Evolutionary conservation across 2,797 vertebrate genomes (phyloP), one percentile per base, ranked within the genome.

Genomic region (Mycteria americana): DNA sequence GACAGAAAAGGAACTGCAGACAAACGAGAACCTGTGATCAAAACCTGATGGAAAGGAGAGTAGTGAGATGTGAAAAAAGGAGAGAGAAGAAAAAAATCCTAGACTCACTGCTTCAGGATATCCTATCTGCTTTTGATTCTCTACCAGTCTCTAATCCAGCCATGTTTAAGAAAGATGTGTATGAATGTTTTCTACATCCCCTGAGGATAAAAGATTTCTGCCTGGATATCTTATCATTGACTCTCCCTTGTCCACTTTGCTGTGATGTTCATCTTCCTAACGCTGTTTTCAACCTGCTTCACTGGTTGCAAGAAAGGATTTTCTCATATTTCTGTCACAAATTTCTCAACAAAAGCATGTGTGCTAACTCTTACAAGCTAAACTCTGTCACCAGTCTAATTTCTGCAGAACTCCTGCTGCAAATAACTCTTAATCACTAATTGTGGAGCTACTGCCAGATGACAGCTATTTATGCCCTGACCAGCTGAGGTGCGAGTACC

Each of bases 1-100:
- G 88, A 81, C 0, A 86, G 93, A 82, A 94, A 75, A 91, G 73
- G 59, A 93, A 70, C 57, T 59, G 63, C 89, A 94, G 87, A 89
- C 53, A 93, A 94, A 85, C 0, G 31, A 89, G 81, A 91, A 78
- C 41, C 46, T 84, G 76, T 90, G 95, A 97, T 96, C 94, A 97
- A 96, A 96, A 85, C 54, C 76, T 86, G 54, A 91, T n/a, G 54
- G 91, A 89, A 90, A 88, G 62, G 35, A 95, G 46, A 8, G 3
- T 22, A 28, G 60, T 16, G 60, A 80, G 83, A 74, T 54, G 53
- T 53, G 62, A 60, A 77, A 85, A 94, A 79, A 82, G 17, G 13
- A 79, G 16, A 75, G 24, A 77, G 27, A 41, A 84, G 21, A 68
- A 57, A 78, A 85, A 95, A 75, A 39, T 35, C 23, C 5, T 1